A percentile compares a stretch with the other conserved stretches of the same genome.
phyloP scores from a whole-genome alignment of 2,113 vertebrate species.

The Erinaceus europaeus region DNA sequence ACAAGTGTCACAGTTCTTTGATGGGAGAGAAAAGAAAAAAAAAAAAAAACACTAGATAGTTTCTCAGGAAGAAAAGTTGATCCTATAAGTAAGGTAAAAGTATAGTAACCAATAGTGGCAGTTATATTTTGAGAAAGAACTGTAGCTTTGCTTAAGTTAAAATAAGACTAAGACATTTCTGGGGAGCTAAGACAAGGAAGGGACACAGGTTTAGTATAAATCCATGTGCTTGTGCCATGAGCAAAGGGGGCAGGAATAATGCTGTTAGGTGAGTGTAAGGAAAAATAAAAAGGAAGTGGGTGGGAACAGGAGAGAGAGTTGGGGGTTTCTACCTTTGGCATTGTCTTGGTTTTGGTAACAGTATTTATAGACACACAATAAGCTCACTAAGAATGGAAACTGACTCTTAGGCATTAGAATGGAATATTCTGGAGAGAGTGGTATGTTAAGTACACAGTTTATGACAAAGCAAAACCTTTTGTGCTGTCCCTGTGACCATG shows the following conservation, averaged over 20 bases:
- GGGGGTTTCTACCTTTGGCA: background rate
- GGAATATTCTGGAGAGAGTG: background rate
- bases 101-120: background rate
- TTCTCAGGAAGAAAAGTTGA: background rate
- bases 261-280: background rate
- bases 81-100: background rate
- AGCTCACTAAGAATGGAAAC: background rate
- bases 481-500: background rate
- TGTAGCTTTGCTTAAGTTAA: background rate
- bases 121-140: background rate
- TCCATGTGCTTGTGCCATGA: background rate
- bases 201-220: background rate
- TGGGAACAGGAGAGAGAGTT: background rate
- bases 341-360: background rate
- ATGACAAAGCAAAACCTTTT: background rate
- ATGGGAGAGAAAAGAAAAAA: background rate
- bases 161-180: background rate
- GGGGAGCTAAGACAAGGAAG: background rate
- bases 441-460: background rate
- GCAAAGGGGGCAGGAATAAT: background rate
- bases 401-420: background rate
- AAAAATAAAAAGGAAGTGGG: background rate
- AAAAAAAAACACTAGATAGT: background rate
- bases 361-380: background rate
- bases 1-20: background rate